Conservation (phyloP, 2,797 vertebrate species). For the Tauraco hartlaubi region DNA sequence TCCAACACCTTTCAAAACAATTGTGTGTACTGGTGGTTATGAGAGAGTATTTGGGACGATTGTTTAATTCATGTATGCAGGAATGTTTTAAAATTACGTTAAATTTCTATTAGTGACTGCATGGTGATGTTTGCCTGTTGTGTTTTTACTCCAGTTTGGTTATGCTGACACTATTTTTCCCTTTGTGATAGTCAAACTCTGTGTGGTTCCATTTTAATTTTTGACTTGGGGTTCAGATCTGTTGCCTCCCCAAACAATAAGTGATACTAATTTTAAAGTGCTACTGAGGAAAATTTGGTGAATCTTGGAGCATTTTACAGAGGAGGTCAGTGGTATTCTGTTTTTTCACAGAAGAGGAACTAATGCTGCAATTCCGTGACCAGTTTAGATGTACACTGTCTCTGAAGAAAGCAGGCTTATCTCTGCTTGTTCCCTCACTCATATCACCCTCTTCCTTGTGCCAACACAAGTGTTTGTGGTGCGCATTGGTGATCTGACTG, state of each 20-base stretch:
- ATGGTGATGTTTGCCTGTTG: neutral
- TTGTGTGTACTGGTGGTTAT: neutral
- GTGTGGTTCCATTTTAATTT: neutral
- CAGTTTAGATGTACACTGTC: neutral
- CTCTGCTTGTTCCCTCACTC: neutral
- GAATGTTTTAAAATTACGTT: neutral
- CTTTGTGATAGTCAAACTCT: neutral
- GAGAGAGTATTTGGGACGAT: neutral
- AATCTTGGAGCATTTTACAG: neutral
- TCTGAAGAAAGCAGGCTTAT: neutral
- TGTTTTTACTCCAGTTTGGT: neutral
- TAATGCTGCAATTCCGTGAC: neutral
- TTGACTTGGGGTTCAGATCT: neutral
- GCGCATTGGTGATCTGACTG: neutral
- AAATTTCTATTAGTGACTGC: neutral
- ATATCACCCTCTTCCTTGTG: neutral
- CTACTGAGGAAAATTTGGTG: neutral
- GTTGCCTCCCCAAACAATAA: neutral
- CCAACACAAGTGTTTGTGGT: neutral
- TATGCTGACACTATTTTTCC: neutral
- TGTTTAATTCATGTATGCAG: neutral
- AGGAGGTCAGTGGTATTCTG: neutral
- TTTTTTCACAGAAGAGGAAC: neutral
- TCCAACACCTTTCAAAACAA: neutral
- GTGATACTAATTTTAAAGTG: neutral